Conservation (phyloP, 2,113 vertebrate species). For the Anoura caudifer region DNA sequence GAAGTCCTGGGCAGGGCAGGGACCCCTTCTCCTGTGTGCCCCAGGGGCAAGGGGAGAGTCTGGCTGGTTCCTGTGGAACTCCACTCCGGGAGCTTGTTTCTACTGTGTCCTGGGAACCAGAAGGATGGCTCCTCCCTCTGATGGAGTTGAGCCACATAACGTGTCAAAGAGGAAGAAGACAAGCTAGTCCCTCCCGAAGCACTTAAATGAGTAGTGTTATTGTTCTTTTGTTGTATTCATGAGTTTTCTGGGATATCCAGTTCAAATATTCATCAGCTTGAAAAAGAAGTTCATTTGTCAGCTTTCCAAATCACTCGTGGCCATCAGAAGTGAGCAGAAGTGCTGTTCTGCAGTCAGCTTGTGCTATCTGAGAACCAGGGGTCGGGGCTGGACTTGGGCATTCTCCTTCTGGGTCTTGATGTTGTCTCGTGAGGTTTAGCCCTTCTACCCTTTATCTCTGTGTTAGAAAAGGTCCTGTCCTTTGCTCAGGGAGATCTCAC, state of each 20-base stretch:
- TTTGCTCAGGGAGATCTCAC: not conserved
- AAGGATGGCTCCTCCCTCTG: not conserved
- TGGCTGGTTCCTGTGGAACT: not conserved
- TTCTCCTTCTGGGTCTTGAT: not conserved
- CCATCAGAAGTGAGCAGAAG: not conserved
- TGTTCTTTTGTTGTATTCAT: conserved; percentile 40
- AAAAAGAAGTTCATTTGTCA: not conserved
- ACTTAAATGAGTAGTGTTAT: not conserved
- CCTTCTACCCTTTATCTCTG: not conserved
- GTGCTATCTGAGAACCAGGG: not conserved
- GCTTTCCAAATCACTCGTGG: not conserved
- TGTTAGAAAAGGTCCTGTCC: not conserved
- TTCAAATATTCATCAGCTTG: conserved; percentile 31
- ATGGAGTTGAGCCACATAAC: not conserved
- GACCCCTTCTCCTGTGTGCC: not conserved
- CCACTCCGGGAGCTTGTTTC: not conserved
- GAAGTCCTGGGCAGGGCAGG: not conserved
- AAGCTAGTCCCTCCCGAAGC: not conserved
- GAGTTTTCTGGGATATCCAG: conserved; percentile 11
- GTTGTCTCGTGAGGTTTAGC: not conserved
- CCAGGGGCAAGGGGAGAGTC: too few species aligned
- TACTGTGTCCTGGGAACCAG: not conserved
- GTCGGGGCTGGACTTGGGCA: not conserved
- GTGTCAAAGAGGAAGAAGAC: not conserved
- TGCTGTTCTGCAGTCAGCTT: not conserved